Evolutionary conservation across 2,888 invertebrate species (phyloP).

Genomic region (Linnaemya vulpina): DNA sequence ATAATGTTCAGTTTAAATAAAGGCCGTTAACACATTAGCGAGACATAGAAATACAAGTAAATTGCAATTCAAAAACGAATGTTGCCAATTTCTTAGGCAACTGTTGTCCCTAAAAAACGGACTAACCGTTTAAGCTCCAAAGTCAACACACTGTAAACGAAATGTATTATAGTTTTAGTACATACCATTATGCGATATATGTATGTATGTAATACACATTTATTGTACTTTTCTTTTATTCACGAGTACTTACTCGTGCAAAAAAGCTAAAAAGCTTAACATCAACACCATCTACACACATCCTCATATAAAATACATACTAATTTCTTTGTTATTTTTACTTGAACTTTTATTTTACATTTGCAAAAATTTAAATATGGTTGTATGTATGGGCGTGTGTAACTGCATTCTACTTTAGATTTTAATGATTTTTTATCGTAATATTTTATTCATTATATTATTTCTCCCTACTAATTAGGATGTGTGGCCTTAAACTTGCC

Average conservation of each 20-base stretch:
- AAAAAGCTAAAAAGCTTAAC: neutral
- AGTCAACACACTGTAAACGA: slow-evolving; percentile 8
- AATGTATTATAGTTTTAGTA: neutral
- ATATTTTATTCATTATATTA: slow-evolving; percentile 27
- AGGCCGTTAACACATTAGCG: slow-evolving; percentile 70
- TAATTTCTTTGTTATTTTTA: slow-evolving; percentile 37
- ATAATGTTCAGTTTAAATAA: slow-evolving; percentile 61
- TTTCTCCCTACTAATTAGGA: slow-evolving; percentile 65
- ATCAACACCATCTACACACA: slow-evolving; percentile 12
- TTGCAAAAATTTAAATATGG: slow-evolving; percentile 25
- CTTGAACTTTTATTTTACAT: neutral
- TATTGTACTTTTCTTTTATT: neutral
- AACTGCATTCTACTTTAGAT: slow-evolving; percentile 31
- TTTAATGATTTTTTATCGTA: slow-evolving; percentile 19
- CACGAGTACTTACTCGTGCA: neutral
- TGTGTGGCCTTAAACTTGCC: slow-evolving; percentile 34
- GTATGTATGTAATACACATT: slow-evolving; percentile 26
- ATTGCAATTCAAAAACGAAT: slow-evolving; percentile 32
- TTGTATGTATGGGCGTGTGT: slow-evolving; percentile 25
- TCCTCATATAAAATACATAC: neutral
- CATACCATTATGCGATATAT: slow-evolving; percentile 33
- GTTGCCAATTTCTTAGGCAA: slow-evolving; percentile 49
- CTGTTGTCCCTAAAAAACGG: slow-evolving; percentile 38
- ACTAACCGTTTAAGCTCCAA: slow-evolving; percentile 20
- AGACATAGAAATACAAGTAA: slow-evolving; percentile 51